Evolutionary conservation across 1,140 invertebrate genomes (phyloP).

Genomic region (Goniozus legneri): DNA sequence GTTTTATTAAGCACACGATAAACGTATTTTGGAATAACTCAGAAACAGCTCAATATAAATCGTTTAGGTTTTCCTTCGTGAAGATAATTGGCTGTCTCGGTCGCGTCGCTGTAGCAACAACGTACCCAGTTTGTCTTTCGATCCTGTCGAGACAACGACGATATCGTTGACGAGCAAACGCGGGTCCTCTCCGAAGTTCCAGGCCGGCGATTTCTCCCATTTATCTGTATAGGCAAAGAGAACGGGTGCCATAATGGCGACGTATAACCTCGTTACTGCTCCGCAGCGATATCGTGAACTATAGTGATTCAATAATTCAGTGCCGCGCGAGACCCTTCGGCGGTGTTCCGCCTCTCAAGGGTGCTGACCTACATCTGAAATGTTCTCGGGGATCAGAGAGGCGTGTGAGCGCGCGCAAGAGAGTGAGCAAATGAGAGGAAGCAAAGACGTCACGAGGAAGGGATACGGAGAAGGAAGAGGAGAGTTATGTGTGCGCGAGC

Average conservation of each 20-base stretch:
- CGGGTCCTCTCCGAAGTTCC: not conserved
- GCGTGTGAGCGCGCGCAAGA: not conserved
- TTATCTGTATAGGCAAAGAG: conserved; percentile 5
- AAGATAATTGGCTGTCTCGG: not conserved
- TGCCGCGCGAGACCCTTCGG: conserved; percentile 9
- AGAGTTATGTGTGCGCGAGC: no score
- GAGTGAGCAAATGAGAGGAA: no score
- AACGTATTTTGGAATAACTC: no score
- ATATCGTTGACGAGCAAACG: not conserved
- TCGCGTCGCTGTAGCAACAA: not conserved
- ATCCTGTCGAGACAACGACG: no score
- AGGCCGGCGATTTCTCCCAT: conserved; percentile 4
- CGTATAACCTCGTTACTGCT: conserved; percentile 17
- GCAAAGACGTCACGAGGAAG: no score
- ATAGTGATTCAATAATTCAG: conserved; percentile 25
- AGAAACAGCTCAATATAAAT: no score
- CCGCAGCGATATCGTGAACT: conserved; percentile 13
- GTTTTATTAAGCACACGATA: no score
- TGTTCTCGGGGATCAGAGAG: not conserved
- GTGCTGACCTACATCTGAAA: conserved; percentile 12
- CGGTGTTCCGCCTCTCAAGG: conserved; percentile 16
- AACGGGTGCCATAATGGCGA: conserved; percentile 15
- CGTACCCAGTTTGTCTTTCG: no score
- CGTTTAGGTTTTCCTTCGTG: not conserved
- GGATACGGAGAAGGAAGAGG: no score